These are phyloP conservation scores for Lochmaea capreae DNA, from an alignment of 2,888 invertebrate genomes.

Conservation along the genomic window DNA sequence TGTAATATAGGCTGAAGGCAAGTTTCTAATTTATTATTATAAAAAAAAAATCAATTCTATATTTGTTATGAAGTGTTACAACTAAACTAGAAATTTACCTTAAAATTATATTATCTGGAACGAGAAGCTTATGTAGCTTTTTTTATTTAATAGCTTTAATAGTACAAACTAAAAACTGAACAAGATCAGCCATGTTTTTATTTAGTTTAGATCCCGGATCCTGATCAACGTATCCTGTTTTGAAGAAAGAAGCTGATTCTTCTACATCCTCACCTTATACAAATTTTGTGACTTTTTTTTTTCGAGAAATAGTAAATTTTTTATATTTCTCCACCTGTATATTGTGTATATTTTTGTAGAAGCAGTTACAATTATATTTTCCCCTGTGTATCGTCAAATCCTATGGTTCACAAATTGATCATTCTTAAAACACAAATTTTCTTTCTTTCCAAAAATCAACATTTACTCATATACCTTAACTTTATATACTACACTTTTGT, in stretches of 20 bases:
- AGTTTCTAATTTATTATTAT: slow-evolving; percentile 12
- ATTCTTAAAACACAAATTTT: slow-evolving; percentile 4
- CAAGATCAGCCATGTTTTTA: slow-evolving; percentile 41
- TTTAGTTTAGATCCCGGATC: slow-evolving; percentile 34
- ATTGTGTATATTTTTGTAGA: slow-evolving; percentile 59
- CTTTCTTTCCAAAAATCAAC: neutral
- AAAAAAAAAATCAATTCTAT: neutral
- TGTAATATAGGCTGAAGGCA: slow-evolving; percentile 15
- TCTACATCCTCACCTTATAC: slow-evolving; percentile 32
- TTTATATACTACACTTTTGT: no score
- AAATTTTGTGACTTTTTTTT: slow-evolving; percentile 35
- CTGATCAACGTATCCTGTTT: slow-evolving; percentile 39
- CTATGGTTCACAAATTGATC: neutral
- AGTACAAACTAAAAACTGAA: slow-evolving; percentile 39
- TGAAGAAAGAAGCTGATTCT: slow-evolving; percentile 34
- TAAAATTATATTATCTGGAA: slow-evolving; percentile 6
- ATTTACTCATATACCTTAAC: no score
- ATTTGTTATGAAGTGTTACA: neutral
- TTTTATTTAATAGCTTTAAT: slow-evolving; percentile 18
- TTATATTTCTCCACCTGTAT: slow-evolving; percentile 60
- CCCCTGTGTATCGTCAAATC: slow-evolving; percentile 47
- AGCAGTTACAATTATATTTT: slow-evolving; percentile 46
- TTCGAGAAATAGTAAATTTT: slow-evolving; percentile 58
- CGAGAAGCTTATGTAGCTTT: slow-evolving; percentile 4
- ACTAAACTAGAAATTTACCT: slow-evolving; percentile 5